Conservation (phyloP, 2,888 invertebrate species). For the Eutolmus rufibarbis region DNA sequence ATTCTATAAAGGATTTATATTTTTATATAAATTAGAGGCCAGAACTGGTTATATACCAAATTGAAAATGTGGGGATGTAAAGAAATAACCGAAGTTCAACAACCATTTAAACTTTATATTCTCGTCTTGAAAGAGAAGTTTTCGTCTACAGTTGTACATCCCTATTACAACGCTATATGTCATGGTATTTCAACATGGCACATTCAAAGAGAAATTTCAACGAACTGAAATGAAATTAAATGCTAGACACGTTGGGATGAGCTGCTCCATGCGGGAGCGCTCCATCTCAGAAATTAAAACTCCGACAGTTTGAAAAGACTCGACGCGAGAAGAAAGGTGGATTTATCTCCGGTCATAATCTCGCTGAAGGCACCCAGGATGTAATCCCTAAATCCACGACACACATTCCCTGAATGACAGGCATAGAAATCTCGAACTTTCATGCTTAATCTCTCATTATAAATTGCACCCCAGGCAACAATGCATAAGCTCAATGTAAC, state of each 20-base stretch:
- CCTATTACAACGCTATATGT: not conserved
- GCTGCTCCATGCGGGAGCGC: not conserved
- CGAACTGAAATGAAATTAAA: not conserved
- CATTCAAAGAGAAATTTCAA: not conserved
- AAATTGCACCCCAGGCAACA: constrained; percentile 10
- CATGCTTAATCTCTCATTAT: constrained; percentile 22
- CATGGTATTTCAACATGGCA: not conserved
- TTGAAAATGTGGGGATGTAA: no score
- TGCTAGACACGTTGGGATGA: not conserved
- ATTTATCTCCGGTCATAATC: not conserved
- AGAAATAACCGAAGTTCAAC: no score
- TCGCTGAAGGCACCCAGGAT: not conserved
- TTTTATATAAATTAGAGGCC: no score
- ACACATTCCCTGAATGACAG: not conserved
- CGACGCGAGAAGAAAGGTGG: not conserved
- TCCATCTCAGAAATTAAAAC: not conserved
- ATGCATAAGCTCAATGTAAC: not conserved
- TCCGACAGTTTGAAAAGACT: not conserved
- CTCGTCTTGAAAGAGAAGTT: not conserved
- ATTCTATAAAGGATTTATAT: no score
- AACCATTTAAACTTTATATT: not conserved
- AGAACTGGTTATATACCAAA: no score
- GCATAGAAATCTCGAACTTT: constrained; percentile 5
- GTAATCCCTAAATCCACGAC: not conserved
- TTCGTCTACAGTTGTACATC: not conserved